Evolutionary conservation across 2,888 invertebrate genomes (phyloP), one percentile per base, ranked within the genome.

Genomic region (Zonitis immaculata): DNA sequence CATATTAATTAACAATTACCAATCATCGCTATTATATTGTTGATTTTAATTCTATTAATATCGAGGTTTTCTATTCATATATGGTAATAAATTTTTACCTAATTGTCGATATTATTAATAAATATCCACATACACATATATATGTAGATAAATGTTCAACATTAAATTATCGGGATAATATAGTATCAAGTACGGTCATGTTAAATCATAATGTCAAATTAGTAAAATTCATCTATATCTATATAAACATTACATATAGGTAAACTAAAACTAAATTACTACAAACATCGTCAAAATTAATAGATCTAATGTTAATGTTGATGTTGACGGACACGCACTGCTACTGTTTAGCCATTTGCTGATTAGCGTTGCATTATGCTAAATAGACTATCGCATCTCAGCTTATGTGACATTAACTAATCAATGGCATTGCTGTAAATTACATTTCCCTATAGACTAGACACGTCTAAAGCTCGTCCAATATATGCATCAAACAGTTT

Each of bases 311-410:
- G 22, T 72, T 70, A 70, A 71, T 69, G 69, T 64, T 68, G 20
- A 39, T 39, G 20, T 56, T 56, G 66, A 71, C 63, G 66, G 68
- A 68, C 67, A 64, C 59, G 59, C 56, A 66, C 57, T n/a, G n/a
- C n/a, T 66, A 62, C 61, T 65, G 64, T 68, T 69, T 66, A 66
- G 64, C 57, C 66, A 68, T 68, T 68, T 68, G 65, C 66, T 69
- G 72, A 72, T 73, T 72, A 73, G 64, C 66, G 66, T n/a, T 66
- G 67, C 71, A 72, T 73, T 73, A 73, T 73, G 73, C 69, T 73
- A 73, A 73, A 73, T 68, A 71, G 66, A 60, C 66, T 66, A 61
- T 63, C 54, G 67, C 68, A 69, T 71, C 70, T 71, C 72, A 67
- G 69, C 66, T 68, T 69, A 67, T 70, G 68, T 73, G 71, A 69